Percentiles rank a stretch among this genome's conserved stretches.
Evolutionary conservation across 2,113 vertebrate genomes (phyloP).

Genomic region (Catharus minimus): DNA sequence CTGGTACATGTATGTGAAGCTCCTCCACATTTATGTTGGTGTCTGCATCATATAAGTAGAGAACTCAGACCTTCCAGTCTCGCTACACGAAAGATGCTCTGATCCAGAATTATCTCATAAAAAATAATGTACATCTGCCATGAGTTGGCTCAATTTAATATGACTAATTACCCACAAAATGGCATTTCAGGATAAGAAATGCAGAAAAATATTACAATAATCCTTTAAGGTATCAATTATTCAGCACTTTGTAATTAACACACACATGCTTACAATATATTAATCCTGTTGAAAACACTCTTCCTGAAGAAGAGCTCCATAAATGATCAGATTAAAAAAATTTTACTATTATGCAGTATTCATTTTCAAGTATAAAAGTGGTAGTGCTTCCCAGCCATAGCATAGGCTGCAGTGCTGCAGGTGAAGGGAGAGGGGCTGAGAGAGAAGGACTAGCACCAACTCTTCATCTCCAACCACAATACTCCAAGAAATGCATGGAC

Average conservation of each 20-base stretch:
- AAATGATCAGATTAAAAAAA: background rate
- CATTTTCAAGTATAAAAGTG: background rate
- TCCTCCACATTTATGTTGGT: background rate
- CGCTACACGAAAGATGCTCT: background rate
- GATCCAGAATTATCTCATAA: background rate
- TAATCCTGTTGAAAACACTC: background rate
- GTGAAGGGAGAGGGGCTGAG: background rate
- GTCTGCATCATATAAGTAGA: background rate
- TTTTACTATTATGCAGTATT: background rate
- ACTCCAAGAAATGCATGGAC: background rate
- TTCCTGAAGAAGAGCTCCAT: background rate
- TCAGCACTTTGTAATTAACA: background rate
- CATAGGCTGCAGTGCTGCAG: background rate
- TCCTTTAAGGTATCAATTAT: background rate
- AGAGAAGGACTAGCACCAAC: background rate
- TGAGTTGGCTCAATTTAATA: background rate
- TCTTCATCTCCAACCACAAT: background rate
- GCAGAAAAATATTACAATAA: background rate
- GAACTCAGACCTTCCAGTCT: background rate
- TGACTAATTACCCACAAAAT: background rate
- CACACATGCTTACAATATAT: rapidly evolving
- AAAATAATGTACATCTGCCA: background rate
- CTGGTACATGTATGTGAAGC: background rate
- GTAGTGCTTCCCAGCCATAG: background rate
- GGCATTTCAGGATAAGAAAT: background rate